Evolutionary conservation across 2,888 invertebrate genomes (phyloP), one percentile per base, ranked within the genome.

Genomic region (Dioctria linearis): DNA sequence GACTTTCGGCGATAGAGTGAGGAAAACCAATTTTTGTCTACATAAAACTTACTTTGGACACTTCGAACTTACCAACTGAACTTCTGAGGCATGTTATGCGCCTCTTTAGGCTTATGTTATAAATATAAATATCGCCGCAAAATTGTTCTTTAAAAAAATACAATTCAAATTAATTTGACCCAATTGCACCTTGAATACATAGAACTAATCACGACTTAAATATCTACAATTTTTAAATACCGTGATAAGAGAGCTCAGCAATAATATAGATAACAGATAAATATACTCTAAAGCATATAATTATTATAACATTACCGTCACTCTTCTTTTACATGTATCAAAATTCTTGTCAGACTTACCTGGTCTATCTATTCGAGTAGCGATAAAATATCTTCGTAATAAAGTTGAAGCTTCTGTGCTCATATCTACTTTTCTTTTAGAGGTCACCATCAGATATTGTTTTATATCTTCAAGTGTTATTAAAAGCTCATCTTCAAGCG

Each of bases 361-460:
- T 37, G 89, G 87, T 61, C 89, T 86, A 37, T 87, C 85, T 46
- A 85, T 85, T 71, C 90, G 86, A 8, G 89, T 87, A 8, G 88
- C 87, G 0, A 90, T 88, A 84, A 89, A 91, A 84, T 91, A 91
- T 78, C 89, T 87, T 80, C 88, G 87, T 11, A 91, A 85, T 79
- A 91, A 84, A 11, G 85, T 83, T 5, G 86, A 84, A 0, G 90
- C 90, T 25, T 86, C 85, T 4, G 83, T 39, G 0, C 85, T 84
- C 3, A 88, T 83, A 9, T 83, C 80, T 0, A 86, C 84, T 63
- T 85, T 81, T 1, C 85, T 84, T 69, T 86, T 86, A 4, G 86
- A 84, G 8, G 88, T 81, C 37, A 85, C 71, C 3, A 83, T 81
- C 2, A 89, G 78, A 80, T 86, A 85, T 39, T 82, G 42, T 3